A percentile compares a stretch with the other conserved stretches of the same genome.
These are phyloP conservation scores for Opisthocomus hoazin DNA, from an alignment of 2,113 vertebrate genomes.

Conservation along the genomic window DNA sequence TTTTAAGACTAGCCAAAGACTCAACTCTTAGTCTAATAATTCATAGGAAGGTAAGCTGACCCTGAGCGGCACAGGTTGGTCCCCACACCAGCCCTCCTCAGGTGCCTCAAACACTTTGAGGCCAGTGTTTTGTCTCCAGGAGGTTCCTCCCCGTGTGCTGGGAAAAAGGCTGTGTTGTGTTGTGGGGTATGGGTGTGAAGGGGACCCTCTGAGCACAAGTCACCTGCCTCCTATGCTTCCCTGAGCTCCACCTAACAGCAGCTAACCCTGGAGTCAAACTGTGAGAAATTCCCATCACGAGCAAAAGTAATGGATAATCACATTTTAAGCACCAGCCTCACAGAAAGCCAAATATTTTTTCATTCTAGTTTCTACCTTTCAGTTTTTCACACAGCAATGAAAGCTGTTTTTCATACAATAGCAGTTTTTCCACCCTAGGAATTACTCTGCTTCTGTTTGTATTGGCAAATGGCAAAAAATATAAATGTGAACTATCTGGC, in stretches of 20 bases:
- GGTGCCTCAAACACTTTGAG: neutral
- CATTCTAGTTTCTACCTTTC: neutral
- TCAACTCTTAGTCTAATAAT: neutral
- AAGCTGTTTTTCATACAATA: constrained; percentile 23
- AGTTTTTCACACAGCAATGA: neutral
- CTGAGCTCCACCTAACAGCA: neutral
- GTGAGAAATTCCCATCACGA: neutral
- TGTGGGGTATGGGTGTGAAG: accelerated
- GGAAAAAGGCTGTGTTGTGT: neutral
- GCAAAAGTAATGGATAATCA: neutral
- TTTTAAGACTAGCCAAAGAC: neutral
- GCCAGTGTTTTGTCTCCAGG: neutral
- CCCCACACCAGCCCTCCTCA: accelerated
- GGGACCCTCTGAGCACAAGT: accelerated
- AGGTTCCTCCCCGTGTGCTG: accelerated
- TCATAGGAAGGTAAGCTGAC: neutral
- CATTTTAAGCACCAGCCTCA: neutral
- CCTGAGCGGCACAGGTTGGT: neutral
- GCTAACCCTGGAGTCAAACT: neutral
- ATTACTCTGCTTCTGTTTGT: constrained; percentile 19
- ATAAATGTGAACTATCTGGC: neutral
- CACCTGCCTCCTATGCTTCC: neutral
- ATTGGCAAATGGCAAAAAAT: constrained; percentile 2
- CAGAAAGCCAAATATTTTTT: constrained; percentile 2
- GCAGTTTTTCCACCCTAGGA: neutral